These are phyloP conservation scores for Sepioteuthis lessoniana DNA, from an alignment of 2,888 invertebrate species.

Conservation along the genomic window DNA sequence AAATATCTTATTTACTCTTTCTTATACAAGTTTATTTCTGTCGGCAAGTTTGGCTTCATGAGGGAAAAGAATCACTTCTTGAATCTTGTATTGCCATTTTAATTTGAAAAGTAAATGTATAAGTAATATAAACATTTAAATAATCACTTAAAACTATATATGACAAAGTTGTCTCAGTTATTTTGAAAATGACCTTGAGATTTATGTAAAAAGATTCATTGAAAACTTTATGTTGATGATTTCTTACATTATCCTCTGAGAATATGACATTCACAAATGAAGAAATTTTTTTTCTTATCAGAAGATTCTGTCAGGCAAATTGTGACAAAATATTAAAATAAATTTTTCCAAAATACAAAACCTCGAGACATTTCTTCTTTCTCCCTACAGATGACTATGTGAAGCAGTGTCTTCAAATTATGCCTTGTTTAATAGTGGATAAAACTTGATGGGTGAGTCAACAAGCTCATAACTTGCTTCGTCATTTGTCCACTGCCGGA, in stretches of 20 bases:
- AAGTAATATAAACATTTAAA: too few relatives aligned
- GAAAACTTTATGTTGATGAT: background rate
- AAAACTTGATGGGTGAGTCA: conserved; percentile 47
- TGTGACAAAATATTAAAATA: background rate
- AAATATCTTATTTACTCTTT: background rate
- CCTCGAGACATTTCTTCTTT: conserved; percentile 39
- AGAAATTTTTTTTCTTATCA: background rate
- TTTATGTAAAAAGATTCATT: background rate
- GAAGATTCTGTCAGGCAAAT: background rate
- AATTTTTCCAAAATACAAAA: background rate
- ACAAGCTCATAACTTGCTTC: conserved; percentile 34
- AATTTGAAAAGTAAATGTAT: too few relatives aligned
- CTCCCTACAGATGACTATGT: conserved; percentile 37
- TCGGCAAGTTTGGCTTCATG: background rate
- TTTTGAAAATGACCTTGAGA: too few relatives aligned
- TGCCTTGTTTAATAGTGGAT: conserved; percentile 37
- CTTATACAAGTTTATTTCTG: background rate
- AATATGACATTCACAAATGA: background rate
- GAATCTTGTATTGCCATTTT: too few relatives aligned
- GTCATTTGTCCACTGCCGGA: background rate
- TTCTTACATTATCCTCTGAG: background rate
- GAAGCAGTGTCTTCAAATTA: conserved; percentile 41
- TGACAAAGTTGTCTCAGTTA: background rate
- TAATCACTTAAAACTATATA: background rate
- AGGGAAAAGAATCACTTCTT: background rate